Evolutionary conservation across 2,888 invertebrate species (phyloP).

Genomic region (Nymphalis urticae): DNA sequence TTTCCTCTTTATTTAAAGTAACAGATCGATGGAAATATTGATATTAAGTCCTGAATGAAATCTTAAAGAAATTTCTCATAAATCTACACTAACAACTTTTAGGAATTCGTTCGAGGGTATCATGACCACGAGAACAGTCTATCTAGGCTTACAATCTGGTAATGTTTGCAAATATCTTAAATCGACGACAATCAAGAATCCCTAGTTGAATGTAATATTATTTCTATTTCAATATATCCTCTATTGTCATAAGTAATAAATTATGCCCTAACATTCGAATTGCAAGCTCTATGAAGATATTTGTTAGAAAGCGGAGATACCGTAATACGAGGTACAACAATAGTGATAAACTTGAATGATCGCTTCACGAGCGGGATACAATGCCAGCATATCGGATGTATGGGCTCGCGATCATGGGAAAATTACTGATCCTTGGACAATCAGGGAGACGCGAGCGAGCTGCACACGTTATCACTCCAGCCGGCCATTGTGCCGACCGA

Average conservation of each 20-base stretch:
- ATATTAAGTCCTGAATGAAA: background rate
- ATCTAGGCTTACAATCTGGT: too few species aligned
- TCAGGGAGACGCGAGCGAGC: slow-evolving; percentile 48
- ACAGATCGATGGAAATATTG: background rate
- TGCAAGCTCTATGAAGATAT: slow-evolving; percentile 11
- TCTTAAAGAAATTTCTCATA: too few species aligned
- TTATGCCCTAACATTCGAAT: background rate
- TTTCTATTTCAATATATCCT: background rate
- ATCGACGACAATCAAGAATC: background rate
- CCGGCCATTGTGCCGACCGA: slow-evolving; percentile 57
- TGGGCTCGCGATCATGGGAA: slow-evolving; percentile 68
- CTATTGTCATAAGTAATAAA: slow-evolving; percentile 8
- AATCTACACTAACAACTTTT: too few species aligned
- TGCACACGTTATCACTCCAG: slow-evolving; percentile 57
- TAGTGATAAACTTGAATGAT: slow-evolving; percentile 33
- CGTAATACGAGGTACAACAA: slow-evolving; percentile 15
- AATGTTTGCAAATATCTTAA: too few species aligned
- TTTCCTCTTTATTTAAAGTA: background rate
- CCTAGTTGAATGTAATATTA: background rate
- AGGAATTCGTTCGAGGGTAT: too few species aligned
- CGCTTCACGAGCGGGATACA: slow-evolving; percentile 46
- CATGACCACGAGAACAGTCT: too few species aligned
- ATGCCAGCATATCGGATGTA: slow-evolving; percentile 55
- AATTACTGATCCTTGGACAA: slow-evolving; percentile 61
- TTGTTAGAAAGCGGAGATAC: slow-evolving; percentile 13